These are phyloP conservation scores for Brenthis ino DNA, from an alignment of 2,888 invertebrate genomes.

Conservation along the genomic window DNA sequence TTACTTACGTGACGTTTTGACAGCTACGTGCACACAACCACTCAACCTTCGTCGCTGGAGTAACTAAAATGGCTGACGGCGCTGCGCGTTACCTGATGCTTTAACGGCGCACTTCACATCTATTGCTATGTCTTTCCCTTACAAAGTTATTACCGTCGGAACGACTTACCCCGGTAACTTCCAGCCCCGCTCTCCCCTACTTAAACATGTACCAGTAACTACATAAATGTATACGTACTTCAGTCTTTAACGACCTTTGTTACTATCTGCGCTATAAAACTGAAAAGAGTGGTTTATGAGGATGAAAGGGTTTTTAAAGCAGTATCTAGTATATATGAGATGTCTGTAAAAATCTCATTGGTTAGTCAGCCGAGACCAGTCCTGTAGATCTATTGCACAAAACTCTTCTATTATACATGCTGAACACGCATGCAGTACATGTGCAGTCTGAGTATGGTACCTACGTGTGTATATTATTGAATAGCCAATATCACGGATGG, in stretches of 20 bases:
- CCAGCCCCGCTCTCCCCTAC: too few species aligned
- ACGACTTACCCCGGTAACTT: too few species aligned
- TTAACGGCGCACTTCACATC: too few species aligned
- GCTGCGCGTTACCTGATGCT: too few species aligned
- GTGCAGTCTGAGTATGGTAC: slow-evolving; percentile 9
- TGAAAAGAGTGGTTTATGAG: slow-evolving; percentile 24
- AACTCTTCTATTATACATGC: slow-evolving; percentile 13
- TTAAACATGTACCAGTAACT: neutral
- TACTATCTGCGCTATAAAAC: slow-evolving; percentile 28
- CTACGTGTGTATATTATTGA: slow-evolving; percentile 13
- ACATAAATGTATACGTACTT: neutral
- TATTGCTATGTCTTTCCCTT: too few species aligned
- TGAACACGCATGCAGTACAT: slow-evolving; percentile 10
- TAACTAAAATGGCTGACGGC: too few species aligned
- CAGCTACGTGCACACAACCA: too few species aligned
- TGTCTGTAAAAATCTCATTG: slow-evolving; percentile 13
- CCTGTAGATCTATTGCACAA: slow-evolving; percentile 8
- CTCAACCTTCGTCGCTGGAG: too few species aligned
- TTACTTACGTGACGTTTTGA: too few species aligned
- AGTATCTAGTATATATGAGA: slow-evolving; percentile 3
- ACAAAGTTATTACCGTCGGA: too few species aligned
- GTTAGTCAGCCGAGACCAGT: neutral
- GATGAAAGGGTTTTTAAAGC: slow-evolving; percentile 23
- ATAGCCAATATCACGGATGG: slow-evolving; percentile 5
- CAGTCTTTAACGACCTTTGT: slow-evolving; percentile 17